Conservation (phyloP, 2,113 vertebrate genomes). For the Agelaius tricolor region DNA sequence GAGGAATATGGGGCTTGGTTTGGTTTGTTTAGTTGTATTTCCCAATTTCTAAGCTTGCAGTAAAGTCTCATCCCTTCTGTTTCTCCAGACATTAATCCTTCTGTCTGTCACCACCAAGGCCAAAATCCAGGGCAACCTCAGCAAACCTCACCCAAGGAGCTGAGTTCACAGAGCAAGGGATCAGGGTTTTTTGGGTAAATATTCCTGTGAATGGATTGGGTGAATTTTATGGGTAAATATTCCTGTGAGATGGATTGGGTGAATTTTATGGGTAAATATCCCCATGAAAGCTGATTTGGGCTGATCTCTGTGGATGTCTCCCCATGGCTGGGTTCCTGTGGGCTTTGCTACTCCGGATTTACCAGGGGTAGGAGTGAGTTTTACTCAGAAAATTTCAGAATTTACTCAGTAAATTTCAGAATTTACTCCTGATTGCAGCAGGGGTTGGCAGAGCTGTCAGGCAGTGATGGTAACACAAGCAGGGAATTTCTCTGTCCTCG, state of each 20-base stretch:
- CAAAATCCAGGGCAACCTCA: neutral
- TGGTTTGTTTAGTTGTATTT: neutral
- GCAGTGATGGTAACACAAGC: neutral
- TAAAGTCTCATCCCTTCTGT: neutral
- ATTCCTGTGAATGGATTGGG: too few species aligned
- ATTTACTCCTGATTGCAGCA: neutral
- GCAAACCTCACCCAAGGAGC: neutral
- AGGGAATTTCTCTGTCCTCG: neutral
- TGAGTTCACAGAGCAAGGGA: neutral
- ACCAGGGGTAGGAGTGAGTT: neutral
- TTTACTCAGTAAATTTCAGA: neutral
- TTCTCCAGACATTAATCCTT: neutral
- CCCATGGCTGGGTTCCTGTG: neutral
- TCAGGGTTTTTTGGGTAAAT: neutral
- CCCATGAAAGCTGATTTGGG: fast-evolving
- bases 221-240: neutral
- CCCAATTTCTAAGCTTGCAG: neutral
- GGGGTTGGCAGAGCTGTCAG: fast-evolving
- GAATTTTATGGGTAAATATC: neutral
- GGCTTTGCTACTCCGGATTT: neutral
- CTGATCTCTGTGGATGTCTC: neutral
- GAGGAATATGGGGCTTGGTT: fast-evolving
- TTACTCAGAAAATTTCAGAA: too few species aligned
- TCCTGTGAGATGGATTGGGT: neutral
- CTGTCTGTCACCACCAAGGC: neutral